Percentiles rank a stretch among this genome's conserved stretches.
These are phyloP conservation scores for Urophycis tenuis DNA, from an alignment of 2,797 vertebrate species.

Conservation along the genomic window DNA sequence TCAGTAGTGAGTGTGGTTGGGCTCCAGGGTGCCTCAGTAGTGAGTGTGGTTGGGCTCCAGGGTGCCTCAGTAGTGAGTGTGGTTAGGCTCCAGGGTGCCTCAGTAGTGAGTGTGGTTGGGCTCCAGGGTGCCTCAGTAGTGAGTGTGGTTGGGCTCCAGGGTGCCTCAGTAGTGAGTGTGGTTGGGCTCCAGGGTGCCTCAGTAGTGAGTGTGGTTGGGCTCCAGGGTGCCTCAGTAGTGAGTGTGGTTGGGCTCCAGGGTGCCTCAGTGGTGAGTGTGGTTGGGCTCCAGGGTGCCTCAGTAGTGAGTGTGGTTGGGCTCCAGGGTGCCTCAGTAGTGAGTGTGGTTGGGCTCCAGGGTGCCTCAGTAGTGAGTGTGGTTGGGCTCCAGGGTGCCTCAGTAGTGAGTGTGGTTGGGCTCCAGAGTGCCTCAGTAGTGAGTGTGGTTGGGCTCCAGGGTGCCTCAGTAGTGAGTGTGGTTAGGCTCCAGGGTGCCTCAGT, in stretches of 20 bases:
- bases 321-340: conserved; percentile 83
- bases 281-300: conserved; percentile 69
- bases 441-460: conserved; percentile 53
- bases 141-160: conserved; percentile 53
- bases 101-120: conserved; percentile 78
- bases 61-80: conserved; percentile 86
- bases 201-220: conserved; percentile 76
- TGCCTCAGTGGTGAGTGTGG: conserved; percentile 85
- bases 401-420: conserved; percentile 75
- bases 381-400: conserved; percentile 69
- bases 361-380: conserved; percentile 82
- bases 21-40: conserved; percentile 79
- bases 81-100: conserved; percentile 64
- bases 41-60: conserved; percentile 63
- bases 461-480: conserved; percentile 82
- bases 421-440: conserved; percentile 86
- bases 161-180: conserved; percentile 86
- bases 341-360: conserved; percentile 61
- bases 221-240: conserved; percentile 83
- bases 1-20: conserved; percentile 78
- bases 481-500: conserved; percentile 74
- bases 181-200: conserved; percentile 67
- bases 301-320: conserved; percentile 75
- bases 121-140: conserved; percentile 82
- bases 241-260: conserved; percentile 50